These are phyloP conservation scores for Sebastes kiyomatsui DNA, from an alignment of 2,797 vertebrate species.

Conservation along the genomic window DNA sequence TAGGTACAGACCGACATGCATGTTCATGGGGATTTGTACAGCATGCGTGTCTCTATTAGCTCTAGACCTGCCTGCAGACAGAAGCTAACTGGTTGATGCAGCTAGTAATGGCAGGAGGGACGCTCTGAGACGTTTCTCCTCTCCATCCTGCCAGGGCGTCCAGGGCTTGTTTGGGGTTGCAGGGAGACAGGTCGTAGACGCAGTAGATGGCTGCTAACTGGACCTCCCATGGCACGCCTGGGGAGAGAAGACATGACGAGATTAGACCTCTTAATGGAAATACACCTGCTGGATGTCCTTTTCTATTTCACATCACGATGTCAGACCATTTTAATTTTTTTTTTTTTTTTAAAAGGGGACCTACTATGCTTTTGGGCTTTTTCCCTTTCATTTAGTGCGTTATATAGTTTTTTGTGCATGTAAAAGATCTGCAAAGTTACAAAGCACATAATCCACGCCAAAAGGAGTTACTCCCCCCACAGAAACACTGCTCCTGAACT, in stretches of 20 bases:
- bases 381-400: too few species aligned
- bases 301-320: background rate
- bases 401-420: too few species aligned
- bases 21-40: background rate
- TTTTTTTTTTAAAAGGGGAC: too few species aligned
- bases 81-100: conserved; percentile 86
- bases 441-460: too few species aligned
- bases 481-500: too few species aligned
- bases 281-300: background rate
- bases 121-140: conserved; percentile 62
- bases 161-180: conserved; percentile 87
- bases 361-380: too few species aligned
- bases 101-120: conserved; percentile 86
- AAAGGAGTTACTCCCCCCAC: too few species aligned
- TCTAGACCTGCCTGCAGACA: conserved; percentile 76
- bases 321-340: background rate
- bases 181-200: conserved; percentile 90
- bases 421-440: too few species aligned
- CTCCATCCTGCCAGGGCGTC: conserved; percentile 87
- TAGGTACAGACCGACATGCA: background rate
- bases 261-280: background rate
- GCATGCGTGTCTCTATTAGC: conserved; percentile 13
- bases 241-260: background rate
- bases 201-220: conserved; percentile 93
- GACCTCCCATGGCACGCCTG: conserved; percentile 92